Conservation (phyloP, 1,140 invertebrate species). For the Dreissena polymorpha region DNA sequence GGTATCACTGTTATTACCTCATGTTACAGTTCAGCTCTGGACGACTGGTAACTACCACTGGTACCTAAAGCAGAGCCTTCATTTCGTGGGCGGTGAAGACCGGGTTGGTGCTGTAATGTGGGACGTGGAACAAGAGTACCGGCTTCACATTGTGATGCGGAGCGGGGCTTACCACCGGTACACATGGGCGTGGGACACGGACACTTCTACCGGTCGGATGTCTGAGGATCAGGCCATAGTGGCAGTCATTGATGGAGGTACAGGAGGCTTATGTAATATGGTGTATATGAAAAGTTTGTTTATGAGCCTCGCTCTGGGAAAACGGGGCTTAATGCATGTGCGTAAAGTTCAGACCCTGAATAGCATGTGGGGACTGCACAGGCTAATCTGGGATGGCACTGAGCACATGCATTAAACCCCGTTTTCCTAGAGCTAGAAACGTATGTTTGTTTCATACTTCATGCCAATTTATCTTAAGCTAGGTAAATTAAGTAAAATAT, state of each 20-base stretch:
- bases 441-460: too few species aligned
- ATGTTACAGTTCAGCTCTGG: slow-evolving; percentile 86
- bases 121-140: slow-evolving; percentile 83
- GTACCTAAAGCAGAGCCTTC: slow-evolving; percentile 90
- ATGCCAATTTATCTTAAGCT: too few species aligned
- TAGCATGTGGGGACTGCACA: too few species aligned
- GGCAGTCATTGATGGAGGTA: slow-evolving; percentile 89
- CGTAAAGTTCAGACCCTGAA: too few species aligned
- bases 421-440: too few species aligned
- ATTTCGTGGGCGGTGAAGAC: slow-evolving; percentile 78
- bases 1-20: too few species aligned
- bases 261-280: slow-evolving; percentile 22
- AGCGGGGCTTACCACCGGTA: slow-evolving; percentile 83
- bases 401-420: too few species aligned
- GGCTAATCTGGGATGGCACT: too few species aligned
- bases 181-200: slow-evolving; percentile 84
- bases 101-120: slow-evolving; percentile 81
- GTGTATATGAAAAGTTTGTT: neutral
- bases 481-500: too few species aligned
- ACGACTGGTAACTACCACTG: slow-evolving; percentile 93
- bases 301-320: too few species aligned
- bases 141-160: slow-evolving; percentile 83
- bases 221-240: slow-evolving; percentile 81
- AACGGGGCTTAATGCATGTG: too few species aligned
- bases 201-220: slow-evolving; percentile 81